These are phyloP conservation scores for Apodemus sylvaticus DNA, from an alignment of 2,113 vertebrate genomes.

Conservation along the genomic window DNA sequence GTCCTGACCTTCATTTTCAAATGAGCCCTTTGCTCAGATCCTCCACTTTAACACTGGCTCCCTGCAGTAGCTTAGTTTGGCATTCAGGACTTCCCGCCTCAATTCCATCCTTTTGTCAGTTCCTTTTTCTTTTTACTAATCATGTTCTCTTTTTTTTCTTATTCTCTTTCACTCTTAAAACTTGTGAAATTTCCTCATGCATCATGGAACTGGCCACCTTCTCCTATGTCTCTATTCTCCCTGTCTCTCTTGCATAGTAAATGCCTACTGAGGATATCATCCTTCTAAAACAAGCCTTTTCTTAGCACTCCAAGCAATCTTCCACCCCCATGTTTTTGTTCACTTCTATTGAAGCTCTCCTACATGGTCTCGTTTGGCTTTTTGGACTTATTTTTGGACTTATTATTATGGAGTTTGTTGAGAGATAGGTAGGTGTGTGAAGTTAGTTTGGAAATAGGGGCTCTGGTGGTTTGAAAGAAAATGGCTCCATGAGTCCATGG, in stretches of 20 bases:
- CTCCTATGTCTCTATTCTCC: background rate
- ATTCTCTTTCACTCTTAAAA: background rate
- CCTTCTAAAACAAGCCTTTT: background rate
- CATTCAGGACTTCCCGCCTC: background rate
- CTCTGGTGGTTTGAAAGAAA: background rate
- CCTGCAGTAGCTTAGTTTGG: background rate
- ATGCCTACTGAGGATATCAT: background rate
- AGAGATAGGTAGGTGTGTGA: background rate
- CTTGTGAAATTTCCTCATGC: background rate
- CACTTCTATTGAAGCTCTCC: background rate
- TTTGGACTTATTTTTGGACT: background rate
- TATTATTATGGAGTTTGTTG: background rate
- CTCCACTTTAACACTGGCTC: background rate
- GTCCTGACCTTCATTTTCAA: background rate
- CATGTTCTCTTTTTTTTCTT: background rate
- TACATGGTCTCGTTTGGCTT: background rate
- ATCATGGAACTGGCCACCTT: background rate
- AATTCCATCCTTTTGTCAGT: background rate
- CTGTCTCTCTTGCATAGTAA: background rate
- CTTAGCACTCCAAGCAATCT: background rate
- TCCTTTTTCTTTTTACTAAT: background rate
- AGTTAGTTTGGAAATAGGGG: background rate
- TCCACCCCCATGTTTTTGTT: background rate
- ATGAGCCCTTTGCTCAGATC: background rate
- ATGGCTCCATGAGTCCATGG: background rate